A percentile compares a stretch with the other conserved stretches of the same genome.
Evolutionary conservation across 2,888 invertebrate species (phyloP).

Genomic region (Campoplex nolae): DNA sequence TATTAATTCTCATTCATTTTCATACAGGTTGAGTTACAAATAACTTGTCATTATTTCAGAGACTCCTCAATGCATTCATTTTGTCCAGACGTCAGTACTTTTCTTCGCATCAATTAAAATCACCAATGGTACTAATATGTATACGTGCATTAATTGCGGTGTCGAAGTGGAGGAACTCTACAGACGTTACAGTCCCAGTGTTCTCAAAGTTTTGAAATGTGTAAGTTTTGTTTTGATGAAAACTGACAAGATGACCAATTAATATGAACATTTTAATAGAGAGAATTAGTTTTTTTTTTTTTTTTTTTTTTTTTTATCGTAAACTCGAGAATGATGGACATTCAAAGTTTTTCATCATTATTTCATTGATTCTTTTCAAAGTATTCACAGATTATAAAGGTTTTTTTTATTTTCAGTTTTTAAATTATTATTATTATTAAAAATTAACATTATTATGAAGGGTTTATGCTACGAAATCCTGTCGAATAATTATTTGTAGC

Average conservation of each 20-base stretch:
- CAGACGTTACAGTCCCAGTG: slow-evolving; percentile 89
- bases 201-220: slow-evolving; percentile 91
- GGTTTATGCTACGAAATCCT: too few species aligned
- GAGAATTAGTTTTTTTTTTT: not conserved
- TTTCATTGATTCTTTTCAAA: too few species aligned
- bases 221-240: slow-evolving; percentile 86
- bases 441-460: too few species aligned
- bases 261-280: not conserved
- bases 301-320: not conserved
- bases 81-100: not conserved
- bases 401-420: too few species aligned
- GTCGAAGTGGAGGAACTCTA: slow-evolving; percentile 87
- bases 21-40: not conserved
- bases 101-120: not conserved
- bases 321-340: not conserved
- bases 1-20: not conserved
- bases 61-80: not conserved
- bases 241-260: not conserved
- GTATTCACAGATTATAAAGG: too few species aligned
- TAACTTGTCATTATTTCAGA: slow-evolving; percentile 33
- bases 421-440: too few species aligned
- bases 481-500: too few species aligned
- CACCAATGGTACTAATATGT: slow-evolving; percentile 74
- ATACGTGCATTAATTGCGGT: slow-evolving; percentile 90
- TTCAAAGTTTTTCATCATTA: too few species aligned